Evolutionary conservation across 2,113 vertebrate species (phyloP).

Genomic region (Tachycineta bicolor): DNA sequence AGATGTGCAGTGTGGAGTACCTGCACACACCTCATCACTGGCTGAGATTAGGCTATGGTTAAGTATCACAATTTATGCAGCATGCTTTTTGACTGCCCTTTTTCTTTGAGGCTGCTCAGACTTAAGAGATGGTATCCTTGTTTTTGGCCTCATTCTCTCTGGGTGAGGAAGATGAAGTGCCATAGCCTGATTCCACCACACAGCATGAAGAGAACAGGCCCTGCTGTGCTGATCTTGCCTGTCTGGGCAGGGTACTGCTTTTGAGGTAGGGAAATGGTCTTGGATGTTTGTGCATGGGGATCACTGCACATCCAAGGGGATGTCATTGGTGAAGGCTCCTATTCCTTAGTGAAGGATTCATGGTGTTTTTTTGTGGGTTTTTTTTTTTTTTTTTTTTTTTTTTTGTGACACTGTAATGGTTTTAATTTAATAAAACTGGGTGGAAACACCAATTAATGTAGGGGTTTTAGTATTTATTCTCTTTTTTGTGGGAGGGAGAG

Average conservation of each 20-base stretch:
- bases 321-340: background rate
- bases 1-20: background rate
- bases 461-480: too few species aligned
- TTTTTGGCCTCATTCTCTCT: slow-evolving; percentile 1
- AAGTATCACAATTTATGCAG: background rate
- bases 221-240: background rate
- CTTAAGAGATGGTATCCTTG: background rate
- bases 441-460: too few species aligned
- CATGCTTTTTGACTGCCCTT: background rate
- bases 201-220: background rate
- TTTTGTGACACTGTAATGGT: background rate
- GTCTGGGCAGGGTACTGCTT: background rate
- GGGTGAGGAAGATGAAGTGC: background rate
- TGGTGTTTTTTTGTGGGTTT: background rate
- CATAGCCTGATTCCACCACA: background rate
- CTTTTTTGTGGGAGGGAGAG: too few species aligned
- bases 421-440: too few species aligned
- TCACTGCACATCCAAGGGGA: background rate
- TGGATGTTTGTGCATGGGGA: background rate
- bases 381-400: background rate
- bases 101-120: background rate
- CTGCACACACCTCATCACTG: background rate
- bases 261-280: background rate
- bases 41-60: background rate
- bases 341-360: background rate